Conservation (phyloP, 1,140 invertebrate genomes). For the Hycleus phaleratus region DNA sequence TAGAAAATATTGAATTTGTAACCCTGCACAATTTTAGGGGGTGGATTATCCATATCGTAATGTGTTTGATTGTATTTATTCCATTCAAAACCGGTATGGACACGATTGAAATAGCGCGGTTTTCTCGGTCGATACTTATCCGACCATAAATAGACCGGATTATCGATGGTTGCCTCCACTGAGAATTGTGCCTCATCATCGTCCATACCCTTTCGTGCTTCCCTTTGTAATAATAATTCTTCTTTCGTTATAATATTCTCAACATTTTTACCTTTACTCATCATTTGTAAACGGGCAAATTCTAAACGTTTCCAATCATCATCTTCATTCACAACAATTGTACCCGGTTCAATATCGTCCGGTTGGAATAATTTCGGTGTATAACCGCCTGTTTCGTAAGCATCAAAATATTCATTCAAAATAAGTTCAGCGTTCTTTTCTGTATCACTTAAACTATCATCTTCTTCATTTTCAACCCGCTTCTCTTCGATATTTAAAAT, state of each 20-base stretch:
- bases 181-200: conserved; percentile 87
- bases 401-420: conserved; percentile 54
- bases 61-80: conserved; percentile 99
- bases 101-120: conserved; percentile 95
- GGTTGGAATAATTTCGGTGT: conserved; percentile 67
- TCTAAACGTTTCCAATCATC: conserved; percentile 73
- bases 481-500: conserved; percentile 17
- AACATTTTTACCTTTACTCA: conserved; percentile 48
- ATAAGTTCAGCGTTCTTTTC: conserved; percentile 43
- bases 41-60: conserved; percentile 99
- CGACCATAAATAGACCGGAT: conserved; percentile 90
- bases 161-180: conserved; percentile 79
- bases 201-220: conserved; percentile 83
- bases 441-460: conserved; percentile 12
- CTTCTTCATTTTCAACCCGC: conserved; percentile 22
- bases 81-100: conserved; percentile 97
- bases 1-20: conserved; percentile 99
- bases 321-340: conserved; percentile 67
- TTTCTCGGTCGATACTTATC: conserved; percentile 97
- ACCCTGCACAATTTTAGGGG: conserved; percentile 99
- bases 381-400: conserved; percentile 76
- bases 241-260: conserved; percentile 49
- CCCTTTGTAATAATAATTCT: conserved; percentile 58
- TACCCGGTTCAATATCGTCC: conserved; percentile 72
- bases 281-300: conserved; percentile 59